Conservation (phyloP, 2,797 vertebrate species). For the Stomatorhinus walkeri region DNA sequence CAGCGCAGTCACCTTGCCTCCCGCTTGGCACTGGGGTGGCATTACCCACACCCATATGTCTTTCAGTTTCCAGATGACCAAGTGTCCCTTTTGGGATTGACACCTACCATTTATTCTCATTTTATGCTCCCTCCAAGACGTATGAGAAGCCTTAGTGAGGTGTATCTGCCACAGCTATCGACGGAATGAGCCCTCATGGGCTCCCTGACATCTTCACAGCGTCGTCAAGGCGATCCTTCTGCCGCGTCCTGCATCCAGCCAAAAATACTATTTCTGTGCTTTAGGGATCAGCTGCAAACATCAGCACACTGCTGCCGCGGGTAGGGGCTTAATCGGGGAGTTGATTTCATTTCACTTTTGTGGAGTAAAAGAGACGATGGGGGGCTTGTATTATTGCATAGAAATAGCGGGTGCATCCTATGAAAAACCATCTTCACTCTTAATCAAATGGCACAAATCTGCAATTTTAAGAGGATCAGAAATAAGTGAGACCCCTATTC, state of each 20-base stretch:
- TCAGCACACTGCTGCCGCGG: constrained; percentile 37
- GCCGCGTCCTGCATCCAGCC: constrained; percentile 44
- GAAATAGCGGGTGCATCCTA: not conserved
- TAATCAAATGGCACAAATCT: not conserved
- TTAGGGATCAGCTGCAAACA: constrained; percentile 38
- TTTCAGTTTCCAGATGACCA: constrained; percentile 65
- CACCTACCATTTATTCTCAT: constrained; percentile 74
- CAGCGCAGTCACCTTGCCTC: not conserved
- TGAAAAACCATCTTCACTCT: not conserved
- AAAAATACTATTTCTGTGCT: constrained; percentile 53
- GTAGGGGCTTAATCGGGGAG: constrained; percentile 52
- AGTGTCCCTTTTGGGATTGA: constrained; percentile 61
- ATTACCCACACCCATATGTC: constrained; percentile 65
- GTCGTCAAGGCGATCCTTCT: constrained; percentile 56
- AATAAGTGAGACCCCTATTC: not conserved
- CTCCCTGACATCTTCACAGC: constrained; percentile 48
- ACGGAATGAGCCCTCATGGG: constrained; percentile 53
- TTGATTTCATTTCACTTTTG: constrained; percentile 51
- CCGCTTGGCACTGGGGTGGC: constrained; percentile 32
- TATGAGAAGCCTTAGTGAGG: constrained; percentile 49
- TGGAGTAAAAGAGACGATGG: not conserved
- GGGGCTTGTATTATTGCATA: not conserved
- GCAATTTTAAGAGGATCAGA: not conserved
- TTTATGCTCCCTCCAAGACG: constrained; percentile 44
- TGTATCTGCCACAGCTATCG: constrained; percentile 55